A percentile compares a stretch with the other conserved stretches of the same genome.
These are phyloP conservation scores for Blastobasis lacticolella DNA, from an alignment of 2,888 invertebrate genomes.

Conservation along the genomic window DNA sequence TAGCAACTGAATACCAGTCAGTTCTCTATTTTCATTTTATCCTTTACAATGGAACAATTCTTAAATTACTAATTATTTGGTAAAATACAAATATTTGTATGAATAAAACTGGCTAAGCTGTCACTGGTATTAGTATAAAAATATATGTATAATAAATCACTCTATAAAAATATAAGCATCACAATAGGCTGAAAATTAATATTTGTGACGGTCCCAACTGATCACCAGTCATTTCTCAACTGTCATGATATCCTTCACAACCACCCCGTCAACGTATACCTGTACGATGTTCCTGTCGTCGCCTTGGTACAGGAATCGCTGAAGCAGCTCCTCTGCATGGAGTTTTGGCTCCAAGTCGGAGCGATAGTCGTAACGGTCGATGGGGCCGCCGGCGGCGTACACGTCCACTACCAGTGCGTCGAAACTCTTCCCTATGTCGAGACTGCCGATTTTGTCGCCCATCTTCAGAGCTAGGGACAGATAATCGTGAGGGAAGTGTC, in stretches of 20 bases:
- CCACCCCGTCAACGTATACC: constrained; percentile 83
- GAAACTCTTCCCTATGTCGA: constrained; percentile 86
- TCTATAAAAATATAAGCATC: no score
- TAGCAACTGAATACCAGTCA: no score
- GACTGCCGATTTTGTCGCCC: constrained; percentile 85
- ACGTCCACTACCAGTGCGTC: constrained; percentile 88
- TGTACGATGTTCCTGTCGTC: constrained; percentile 87
- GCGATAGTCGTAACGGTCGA: constrained; percentile 60
- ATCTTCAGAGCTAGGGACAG: constrained; percentile 79
- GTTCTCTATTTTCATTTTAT: no score
- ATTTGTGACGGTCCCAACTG: no score
- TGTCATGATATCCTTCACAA: neutral
- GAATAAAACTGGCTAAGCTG: no score
- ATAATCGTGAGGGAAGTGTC: neutral
- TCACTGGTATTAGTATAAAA: no score
- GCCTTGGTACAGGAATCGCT: constrained; percentile 85
- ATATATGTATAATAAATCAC: no score
- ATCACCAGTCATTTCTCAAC: no score
- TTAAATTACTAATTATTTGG: no score
- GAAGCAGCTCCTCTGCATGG: constrained; percentile 75
- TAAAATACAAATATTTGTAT: no score
- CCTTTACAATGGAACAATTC: no score
- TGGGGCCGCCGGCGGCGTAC: constrained; percentile 55
- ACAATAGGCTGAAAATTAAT: no score
- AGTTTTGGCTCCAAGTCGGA: constrained; percentile 39